Evolutionary conservation across 37 sponge, comb jelly and placozoan genomes (phyloP).

Genomic region (Hexactinellida sp.): DNA sequence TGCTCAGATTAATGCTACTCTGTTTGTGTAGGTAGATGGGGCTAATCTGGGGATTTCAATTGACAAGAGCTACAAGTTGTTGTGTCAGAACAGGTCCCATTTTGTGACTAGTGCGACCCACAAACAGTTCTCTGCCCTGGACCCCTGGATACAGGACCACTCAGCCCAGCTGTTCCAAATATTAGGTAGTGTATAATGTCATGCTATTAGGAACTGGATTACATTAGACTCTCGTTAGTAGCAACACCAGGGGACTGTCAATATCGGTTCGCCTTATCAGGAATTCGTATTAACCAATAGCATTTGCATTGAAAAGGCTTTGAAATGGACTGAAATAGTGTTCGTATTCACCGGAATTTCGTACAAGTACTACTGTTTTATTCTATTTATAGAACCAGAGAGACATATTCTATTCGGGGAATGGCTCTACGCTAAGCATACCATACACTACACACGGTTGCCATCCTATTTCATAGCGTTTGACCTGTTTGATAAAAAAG

Average conservation of each 20-base stretch:
- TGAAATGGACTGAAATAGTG: not conserved
- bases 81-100: slow-evolving; percentile 68
- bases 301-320: too few species aligned
- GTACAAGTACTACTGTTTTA: not conserved
- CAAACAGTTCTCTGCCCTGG: slow-evolving; percentile 59
- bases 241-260: too few species aligned
- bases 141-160: slow-evolving; percentile 65
- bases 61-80: slow-evolving; percentile 21
- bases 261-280: too few species aligned
- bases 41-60: slow-evolving; percentile 85
- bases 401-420: slow-evolving; percentile 69
- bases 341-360: too few species aligned
- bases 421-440: slow-evolving; percentile 86
- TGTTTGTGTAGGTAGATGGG: slow-evolving; percentile 37
- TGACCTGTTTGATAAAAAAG: slow-evolving; percentile 45
- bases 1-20: not conserved
- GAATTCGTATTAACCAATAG: too few species aligned
- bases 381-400: slow-evolving; percentile 28
- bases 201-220: not conserved
- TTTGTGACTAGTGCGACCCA: slow-evolving; percentile 61
- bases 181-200: too few species aligned
- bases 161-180: slow-evolving; percentile 35
- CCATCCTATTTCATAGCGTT: slow-evolving; percentile 72
- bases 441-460: slow-evolving; percentile 69
- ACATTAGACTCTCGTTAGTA: too few species aligned